A percentile compares a stretch with the other conserved stretches of the same genome.
phyloP scores from a whole-genome alignment of 2,113 vertebrate species.

The Oxygymnocypris stewartii region DNA sequence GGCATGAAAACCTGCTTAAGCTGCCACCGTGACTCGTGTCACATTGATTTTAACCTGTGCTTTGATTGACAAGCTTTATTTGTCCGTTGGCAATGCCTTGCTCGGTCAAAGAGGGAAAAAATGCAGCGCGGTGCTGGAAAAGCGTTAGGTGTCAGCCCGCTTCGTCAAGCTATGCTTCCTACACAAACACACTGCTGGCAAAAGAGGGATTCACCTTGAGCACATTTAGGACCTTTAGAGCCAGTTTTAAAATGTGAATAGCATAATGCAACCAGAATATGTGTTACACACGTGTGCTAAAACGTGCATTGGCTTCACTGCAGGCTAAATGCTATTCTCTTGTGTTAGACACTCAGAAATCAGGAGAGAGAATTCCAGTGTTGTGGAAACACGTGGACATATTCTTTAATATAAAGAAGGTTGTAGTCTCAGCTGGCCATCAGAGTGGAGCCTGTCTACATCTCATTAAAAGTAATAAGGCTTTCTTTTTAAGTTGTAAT shows the following conservation, averaged over 20 bases:
- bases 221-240: neutral
- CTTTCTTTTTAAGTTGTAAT: neutral
- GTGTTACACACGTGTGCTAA: neutral
- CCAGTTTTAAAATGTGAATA: neutral
- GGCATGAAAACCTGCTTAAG: neutral
- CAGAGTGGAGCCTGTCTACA: neutral
- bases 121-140: conserved; percentile 33
- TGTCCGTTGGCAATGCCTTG: conserved; percentile 6
- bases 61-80: conserved; percentile 37
- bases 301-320: neutral
- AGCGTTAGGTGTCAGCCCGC: conserved; percentile 14
- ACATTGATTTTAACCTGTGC: conserved; percentile 16
- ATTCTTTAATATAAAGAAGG: neutral
- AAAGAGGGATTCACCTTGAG: conserved; percentile 25
- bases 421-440: neutral
- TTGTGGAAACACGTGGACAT: neutral
- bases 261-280: neutral
- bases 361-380: neutral
- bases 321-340: neutral
- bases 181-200: neutral
- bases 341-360: neutral
- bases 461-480: conserved; percentile 26
- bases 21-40: conserved; percentile 1
- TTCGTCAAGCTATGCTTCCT: conserved; percentile 7
- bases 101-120: conserved; percentile 20